phyloP scores from a whole-genome alignment of 1,140 invertebrate genomes.

The Homalodisca vitripennis region DNA sequence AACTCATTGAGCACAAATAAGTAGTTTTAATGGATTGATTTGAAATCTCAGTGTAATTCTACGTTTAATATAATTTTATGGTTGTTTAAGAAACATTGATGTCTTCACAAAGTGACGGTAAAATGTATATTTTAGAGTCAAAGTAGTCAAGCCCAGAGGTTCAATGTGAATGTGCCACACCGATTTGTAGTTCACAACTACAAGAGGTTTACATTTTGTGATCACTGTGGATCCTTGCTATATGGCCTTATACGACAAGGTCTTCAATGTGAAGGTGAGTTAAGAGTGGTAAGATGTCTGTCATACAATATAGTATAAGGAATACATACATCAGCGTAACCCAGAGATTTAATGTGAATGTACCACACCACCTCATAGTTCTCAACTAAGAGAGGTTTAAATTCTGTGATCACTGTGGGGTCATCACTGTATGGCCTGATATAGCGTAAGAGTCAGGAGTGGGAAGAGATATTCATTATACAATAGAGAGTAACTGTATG shows the following conservation, averaged over 20 bases:
- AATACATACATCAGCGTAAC: no score
- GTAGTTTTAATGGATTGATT: no score
- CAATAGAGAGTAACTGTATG: no score
- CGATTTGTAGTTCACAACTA: conserved; percentile 91
- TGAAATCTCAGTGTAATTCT: no score
- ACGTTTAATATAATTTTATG: no score
- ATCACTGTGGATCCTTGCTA: conserved; percentile 96
- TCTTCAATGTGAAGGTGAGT: conserved; percentile 90
- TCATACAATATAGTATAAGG: no score
- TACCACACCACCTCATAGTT: conserved; percentile 91
- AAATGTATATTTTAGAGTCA: no score
- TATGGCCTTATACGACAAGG: conserved; percentile 97
- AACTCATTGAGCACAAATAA: no score
- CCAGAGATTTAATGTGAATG: conserved; percentile 95
- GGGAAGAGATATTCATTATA: not conserved
- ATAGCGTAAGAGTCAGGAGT: conserved; percentile 72
- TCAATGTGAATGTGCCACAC: conserved; percentile 98
- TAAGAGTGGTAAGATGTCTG: not conserved
- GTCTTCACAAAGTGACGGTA: no score
- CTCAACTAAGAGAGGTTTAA: conserved; percentile 98
- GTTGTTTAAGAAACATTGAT: no score
- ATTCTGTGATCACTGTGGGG: conserved; percentile 99
- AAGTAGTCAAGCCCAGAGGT: conserved; percentile 68
- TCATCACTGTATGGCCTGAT: conserved; percentile 94
- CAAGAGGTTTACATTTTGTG: conserved; percentile 98